Evolutionary conservation across 2,113 vertebrate species (phyloP).

Genomic region (Eretmochelys imbricata): DNA sequence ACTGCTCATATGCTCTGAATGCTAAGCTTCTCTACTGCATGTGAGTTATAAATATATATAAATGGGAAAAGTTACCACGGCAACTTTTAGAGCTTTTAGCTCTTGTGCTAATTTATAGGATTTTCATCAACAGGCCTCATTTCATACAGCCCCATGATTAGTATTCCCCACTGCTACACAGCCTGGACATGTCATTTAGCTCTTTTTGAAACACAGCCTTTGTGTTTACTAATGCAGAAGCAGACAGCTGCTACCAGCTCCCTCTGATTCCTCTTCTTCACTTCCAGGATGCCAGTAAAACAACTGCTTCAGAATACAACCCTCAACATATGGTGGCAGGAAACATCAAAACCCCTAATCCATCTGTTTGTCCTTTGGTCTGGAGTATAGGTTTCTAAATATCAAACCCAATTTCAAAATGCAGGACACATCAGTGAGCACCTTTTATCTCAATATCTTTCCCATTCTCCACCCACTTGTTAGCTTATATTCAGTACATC

Average conservation of each 20-base stretch:
- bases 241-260: not conserved
- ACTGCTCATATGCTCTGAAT: not conserved
- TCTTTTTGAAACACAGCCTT: not conserved
- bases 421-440: not conserved
- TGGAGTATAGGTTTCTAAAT: not conserved
- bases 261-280: not conserved
- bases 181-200: not conserved
- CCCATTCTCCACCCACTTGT: not conserved
- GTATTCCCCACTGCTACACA: not conserved
- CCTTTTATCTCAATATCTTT: slow-evolving; percentile 3
- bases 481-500: not conserved
- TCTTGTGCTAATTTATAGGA: not conserved
- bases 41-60: not conserved
- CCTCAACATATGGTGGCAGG: not conserved
- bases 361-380: not conserved
- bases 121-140: not conserved
- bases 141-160: not conserved
- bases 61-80: not conserved
- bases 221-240: not conserved
- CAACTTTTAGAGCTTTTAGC: not conserved
- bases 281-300: slow-evolving; percentile 16
- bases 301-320: not conserved
- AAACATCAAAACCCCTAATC: not conserved
- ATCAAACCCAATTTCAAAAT: not conserved
- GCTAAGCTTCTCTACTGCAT: not conserved